Conservation (phyloP, 2,888 invertebrate species). For the Dexiosoma caninum region DNA sequence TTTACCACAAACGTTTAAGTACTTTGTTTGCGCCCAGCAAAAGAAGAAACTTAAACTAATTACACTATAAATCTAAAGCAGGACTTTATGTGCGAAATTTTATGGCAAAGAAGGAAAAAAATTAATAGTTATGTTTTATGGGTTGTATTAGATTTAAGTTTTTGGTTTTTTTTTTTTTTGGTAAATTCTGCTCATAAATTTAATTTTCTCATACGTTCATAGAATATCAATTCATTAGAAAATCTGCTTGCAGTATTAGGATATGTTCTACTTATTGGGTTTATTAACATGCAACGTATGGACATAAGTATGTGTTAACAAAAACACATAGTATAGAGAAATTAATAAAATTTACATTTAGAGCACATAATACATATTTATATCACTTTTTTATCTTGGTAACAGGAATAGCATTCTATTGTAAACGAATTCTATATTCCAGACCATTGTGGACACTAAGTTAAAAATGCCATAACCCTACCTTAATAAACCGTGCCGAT, state of each 20-base stretch:
- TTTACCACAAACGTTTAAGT: constrained; percentile 31
- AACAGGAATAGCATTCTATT: no score
- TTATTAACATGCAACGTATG: no score
- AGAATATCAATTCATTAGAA: constrained; percentile 4
- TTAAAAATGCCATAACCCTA: no score
- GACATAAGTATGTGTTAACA: no score
- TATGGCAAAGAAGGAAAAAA: not conserved
- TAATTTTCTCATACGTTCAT: not conserved
- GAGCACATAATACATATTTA: no score
- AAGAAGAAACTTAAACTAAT: constrained; percentile 19
- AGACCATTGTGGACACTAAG: no score
- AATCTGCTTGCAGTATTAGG: not conserved
- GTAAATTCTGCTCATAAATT: constrained; percentile 4
- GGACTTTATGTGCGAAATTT: constrained; percentile 14
- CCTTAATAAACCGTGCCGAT: no score
- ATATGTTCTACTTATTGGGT: not conserved
- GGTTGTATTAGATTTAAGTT: not conserved
- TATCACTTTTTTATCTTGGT: no score
- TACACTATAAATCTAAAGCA: constrained; percentile 20
- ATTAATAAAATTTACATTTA: no score
- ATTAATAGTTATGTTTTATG: not conserved
- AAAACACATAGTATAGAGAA: no score
- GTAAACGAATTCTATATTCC: no score
- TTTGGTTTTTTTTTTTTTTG: not conserved
- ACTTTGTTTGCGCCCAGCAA: not conserved